Conservation (phyloP, 2,113 vertebrate species). For the Oryzias woworae region DNA sequence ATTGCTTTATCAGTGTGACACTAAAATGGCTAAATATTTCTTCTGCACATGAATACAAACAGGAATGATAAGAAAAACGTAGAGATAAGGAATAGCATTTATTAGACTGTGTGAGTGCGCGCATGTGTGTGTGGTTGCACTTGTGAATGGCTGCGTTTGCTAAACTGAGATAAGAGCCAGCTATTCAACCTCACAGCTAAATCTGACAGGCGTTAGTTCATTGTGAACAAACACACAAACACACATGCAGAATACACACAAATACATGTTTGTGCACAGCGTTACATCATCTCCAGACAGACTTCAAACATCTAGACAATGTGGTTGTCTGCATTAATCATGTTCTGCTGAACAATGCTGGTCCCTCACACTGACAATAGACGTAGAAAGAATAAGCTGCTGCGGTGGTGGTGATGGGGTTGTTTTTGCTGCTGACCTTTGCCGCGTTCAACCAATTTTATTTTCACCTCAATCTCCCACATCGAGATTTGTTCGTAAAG, state of each 20-base stretch:
- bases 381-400: slow-evolving; percentile 42
- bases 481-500: slow-evolving; percentile 38
- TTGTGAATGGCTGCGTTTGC: slow-evolving; percentile 37
- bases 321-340: slow-evolving; percentile 42
- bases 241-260: slow-evolving; percentile 15
- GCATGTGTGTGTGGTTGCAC: neutral
- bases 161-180: slow-evolving; percentile 60
- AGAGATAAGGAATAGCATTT: slow-evolving; percentile 28
- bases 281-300: slow-evolving; percentile 44
- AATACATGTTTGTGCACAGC: slow-evolving; percentile 17
- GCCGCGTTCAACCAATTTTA: neutral
- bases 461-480: slow-evolving; percentile 2
- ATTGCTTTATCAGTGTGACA: slow-evolving; percentile 38
- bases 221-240: slow-evolving; percentile 38
- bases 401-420: neutral
- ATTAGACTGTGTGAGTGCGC: slow-evolving; percentile 9
- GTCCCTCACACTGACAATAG: slow-evolving; percentile 36
- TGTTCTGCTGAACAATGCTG: slow-evolving; percentile 37
- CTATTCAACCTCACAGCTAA: slow-evolving; percentile 57
- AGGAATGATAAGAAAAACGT: slow-evolving; percentile 41
- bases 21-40: slow-evolving; percentile 49
- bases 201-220: slow-evolving; percentile 60
- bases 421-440: slow-evolving; percentile 38
- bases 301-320: slow-evolving; percentile 45
- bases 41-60: slow-evolving; percentile 45